Percentiles rank a stretch among this genome's conserved stretches.
Conservation (phyloP, 2,888 invertebrate genomes). For the Drosophila barbarae region DNA sequence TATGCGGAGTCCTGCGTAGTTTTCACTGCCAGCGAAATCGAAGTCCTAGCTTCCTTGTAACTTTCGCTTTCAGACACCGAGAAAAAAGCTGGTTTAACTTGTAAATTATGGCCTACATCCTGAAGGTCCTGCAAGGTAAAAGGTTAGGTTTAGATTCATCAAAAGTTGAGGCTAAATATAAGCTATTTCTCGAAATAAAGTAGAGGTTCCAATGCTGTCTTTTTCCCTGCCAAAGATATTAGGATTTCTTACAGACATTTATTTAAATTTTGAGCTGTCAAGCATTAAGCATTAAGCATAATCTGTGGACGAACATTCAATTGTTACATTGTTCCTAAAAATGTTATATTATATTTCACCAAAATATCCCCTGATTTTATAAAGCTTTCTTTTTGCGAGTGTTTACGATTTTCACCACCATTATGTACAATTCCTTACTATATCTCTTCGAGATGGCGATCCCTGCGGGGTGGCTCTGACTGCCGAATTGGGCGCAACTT, state of each 20-base stretch:
- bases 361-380: background rate
- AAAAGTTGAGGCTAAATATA: background rate
- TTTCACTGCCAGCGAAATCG: conserved; percentile 48
- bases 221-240: background rate
- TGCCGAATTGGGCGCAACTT: conserved; percentile 48
- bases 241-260: background rate
- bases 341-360: background rate
- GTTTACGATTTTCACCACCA: conserved; percentile 7
- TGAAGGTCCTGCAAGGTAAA: background rate
- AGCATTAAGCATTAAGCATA: no score
- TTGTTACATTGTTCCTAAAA: background rate
- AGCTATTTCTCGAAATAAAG: accelerated
- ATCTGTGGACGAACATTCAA: background rate
- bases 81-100: background rate
- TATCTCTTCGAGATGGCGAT: conserved; percentile 28
- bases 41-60: conserved; percentile 63
- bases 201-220: background rate
- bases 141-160: background rate
- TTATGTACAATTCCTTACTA: conserved; percentile 29
- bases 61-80: conserved; percentile 62
- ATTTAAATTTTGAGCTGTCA: no score
- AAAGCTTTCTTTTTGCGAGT: background rate
- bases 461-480: conserved; percentile 56
- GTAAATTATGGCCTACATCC: background rate
- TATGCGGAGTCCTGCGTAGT: conserved; percentile 37